Base-by-base conservation (phyloP, 2,888 invertebrate genomes). In the Synanthedon myopaeformis region DNA sequence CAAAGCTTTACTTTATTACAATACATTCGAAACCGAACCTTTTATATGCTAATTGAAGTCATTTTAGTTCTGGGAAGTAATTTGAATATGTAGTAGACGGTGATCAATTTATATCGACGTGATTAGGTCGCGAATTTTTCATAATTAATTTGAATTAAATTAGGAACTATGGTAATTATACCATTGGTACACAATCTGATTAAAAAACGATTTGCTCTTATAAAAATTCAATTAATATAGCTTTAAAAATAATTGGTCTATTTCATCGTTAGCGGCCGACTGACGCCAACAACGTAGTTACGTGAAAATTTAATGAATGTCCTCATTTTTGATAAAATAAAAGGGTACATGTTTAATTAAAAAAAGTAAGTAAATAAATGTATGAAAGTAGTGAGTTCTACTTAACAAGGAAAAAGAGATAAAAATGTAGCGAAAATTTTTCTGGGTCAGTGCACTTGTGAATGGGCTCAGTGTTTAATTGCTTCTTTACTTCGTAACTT, bases 31-130 rank as follows among this genome's bases (percentile, higher is more conserved):
- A 64, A 60, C 59, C 61, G 62, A 64, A 62, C 67, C 62, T 66
- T 74, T 72, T 72, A 67, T 70, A 72, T 69, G 67, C 64, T 66
- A 72, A 76, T 72, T 73, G 63, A 69, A 70, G 67, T 66, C 64
- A 64, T 60, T 60, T 56, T 58, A 55, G 61, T 59, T 11, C 6
- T 6, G 49, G 49, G 51, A 14, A 48, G 28, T 5, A 17, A 49
- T 42, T 52, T 50, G 53, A 56, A 63, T 64, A 54, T 59, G 63
- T 56, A 61, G 58, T 61, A 59, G 64, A 58, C 56, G 58, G 55
- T 53, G 55, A 57, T 57, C 49, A 56, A 56, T 52, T 49, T 17
- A 51, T 52, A 45, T 51, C 45, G 51, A 51, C 41, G 10, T 8
- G 52, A 45, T 42, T 49, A 50, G 49, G 8, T 28, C 8, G 23